Conservation (phyloP, 1,140 invertebrate species). For the Philopotamus ludificatus region DNA sequence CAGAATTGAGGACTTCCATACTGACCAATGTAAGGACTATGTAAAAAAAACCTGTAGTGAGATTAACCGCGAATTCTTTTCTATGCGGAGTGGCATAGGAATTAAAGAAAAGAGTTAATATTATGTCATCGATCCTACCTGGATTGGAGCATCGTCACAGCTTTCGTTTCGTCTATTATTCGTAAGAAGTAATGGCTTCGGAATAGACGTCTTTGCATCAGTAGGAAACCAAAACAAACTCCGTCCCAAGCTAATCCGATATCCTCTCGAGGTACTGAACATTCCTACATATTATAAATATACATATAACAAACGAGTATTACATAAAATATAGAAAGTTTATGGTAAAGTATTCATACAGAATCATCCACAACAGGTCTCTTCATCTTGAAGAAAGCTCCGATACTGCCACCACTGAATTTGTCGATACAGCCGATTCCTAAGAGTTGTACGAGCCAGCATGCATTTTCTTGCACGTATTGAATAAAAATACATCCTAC, state of each 20-base stretch:
- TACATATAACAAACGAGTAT: slow-evolving; percentile 8
- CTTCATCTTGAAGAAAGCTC: slow-evolving; percentile 51
- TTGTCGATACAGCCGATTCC: slow-evolving; percentile 84
- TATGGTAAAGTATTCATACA: slow-evolving; percentile 20
- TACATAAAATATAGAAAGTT: slow-evolving; percentile 9
- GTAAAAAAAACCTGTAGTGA: no score
- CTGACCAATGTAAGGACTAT: no score
- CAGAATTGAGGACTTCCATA: no score
- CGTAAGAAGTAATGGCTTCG: slow-evolving; percentile 95
- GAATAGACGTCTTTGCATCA: slow-evolving; percentile 89
- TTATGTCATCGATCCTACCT: slow-evolving; percentile 55
- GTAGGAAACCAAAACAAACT: slow-evolving; percentile 88
- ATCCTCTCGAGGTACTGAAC: slow-evolving; percentile 74
- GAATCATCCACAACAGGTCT: slow-evolving; percentile 26
- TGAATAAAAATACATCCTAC: slow-evolving; percentile 84
- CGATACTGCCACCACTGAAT: slow-evolving; percentile 57
- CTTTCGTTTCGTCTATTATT: slow-evolving; percentile 90
- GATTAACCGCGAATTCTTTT: no score
- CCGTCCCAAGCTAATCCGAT: slow-evolving; percentile 92
- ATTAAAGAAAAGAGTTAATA: no score
- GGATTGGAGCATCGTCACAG: slow-evolving; percentile 89
- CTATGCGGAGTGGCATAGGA: no score
- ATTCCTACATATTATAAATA: slow-evolving; percentile 55
- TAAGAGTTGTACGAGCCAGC: slow-evolving; percentile 88
- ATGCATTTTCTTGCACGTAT: slow-evolving; percentile 66